Conservation (phyloP, 2,797 vertebrate genomes). For the Peromyscus aztecus region DNA sequence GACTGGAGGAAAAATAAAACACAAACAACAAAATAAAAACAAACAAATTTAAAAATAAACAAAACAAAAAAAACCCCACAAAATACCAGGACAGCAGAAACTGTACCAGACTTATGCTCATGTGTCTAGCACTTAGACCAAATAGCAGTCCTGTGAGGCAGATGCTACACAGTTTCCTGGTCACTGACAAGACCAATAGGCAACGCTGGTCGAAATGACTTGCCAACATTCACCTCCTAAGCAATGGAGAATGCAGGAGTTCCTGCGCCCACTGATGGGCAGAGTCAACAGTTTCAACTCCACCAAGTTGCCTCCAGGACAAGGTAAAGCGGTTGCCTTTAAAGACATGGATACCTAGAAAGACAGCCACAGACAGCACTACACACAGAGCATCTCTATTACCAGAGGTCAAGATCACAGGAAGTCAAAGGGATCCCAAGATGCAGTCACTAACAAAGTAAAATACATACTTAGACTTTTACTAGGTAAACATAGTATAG, state of each 20-base stretch:
- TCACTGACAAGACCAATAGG: not conserved
- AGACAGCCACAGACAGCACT: not conserved
- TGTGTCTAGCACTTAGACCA: not conserved
- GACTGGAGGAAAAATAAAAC: not conserved
- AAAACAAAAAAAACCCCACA: not conserved
- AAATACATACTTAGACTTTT: conserved; percentile 30
- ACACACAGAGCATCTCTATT: rapidly evolving
- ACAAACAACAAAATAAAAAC: too few species aligned
- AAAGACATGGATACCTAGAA: not conserved
- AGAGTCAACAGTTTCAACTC: not conserved
- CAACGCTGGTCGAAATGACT: not conserved
- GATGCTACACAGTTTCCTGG: not conserved
- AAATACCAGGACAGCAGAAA: not conserved
- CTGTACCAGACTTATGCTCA: not conserved
- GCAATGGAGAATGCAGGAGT: not conserved
- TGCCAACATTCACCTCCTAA: not conserved
- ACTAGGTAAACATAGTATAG: not conserved
- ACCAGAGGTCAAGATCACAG: not conserved
- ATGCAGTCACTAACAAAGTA: not conserved
- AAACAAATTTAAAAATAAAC: not conserved
- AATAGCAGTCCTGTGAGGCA: not conserved
- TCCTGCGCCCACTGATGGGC: not conserved
- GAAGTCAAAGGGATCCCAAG: conserved; percentile 20
- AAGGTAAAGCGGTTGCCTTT: not conserved
- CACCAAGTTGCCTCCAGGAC: not conserved